Percentiles rank a stretch among this genome's conserved stretches.
These are phyloP conservation scores for Macrosteles quadrilineatus DNA, from an alignment of 1,140 invertebrate species.

Conservation along the genomic window DNA sequence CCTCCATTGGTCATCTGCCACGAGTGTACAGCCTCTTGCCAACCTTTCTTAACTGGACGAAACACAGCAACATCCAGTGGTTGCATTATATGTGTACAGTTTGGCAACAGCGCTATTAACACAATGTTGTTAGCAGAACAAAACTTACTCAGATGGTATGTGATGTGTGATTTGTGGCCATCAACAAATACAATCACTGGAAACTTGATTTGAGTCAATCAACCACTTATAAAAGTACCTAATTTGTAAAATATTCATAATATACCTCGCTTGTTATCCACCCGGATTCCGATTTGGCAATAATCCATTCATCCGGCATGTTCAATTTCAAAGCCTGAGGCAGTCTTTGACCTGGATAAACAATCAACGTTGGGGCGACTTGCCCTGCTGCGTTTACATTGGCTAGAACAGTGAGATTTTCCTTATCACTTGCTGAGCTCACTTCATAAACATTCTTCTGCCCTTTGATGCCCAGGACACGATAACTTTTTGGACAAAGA, in stretches of 20 bases:
- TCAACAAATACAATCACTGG: slow-evolving; percentile 51
- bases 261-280: no score
- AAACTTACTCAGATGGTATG: neutral
- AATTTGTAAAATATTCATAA: slow-evolving; percentile 38
- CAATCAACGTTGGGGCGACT: neutral
- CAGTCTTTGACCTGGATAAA: neutral
- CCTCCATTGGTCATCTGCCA: no score
- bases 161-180: slow-evolving; percentile 46
- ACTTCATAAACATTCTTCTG: neutral
- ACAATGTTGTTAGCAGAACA: neutral
- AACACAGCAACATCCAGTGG: neutral
- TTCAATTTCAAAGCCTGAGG: neutral
- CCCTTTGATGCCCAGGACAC: neutral
- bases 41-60: neutral
- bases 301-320: neutral
- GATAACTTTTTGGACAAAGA: neutral
- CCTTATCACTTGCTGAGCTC: neutral
- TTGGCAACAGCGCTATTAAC: neutral
- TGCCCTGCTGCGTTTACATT: neutral
- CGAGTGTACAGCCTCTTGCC: no score
- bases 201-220: slow-evolving; percentile 30
- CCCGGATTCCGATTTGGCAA: neutral
- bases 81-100: neutral
- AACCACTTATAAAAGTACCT: slow-evolving; percentile 37
- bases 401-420: neutral